Conservation (phyloP, 2,797 vertebrate species). For the Acrossocheilus fasciatus region DNA sequence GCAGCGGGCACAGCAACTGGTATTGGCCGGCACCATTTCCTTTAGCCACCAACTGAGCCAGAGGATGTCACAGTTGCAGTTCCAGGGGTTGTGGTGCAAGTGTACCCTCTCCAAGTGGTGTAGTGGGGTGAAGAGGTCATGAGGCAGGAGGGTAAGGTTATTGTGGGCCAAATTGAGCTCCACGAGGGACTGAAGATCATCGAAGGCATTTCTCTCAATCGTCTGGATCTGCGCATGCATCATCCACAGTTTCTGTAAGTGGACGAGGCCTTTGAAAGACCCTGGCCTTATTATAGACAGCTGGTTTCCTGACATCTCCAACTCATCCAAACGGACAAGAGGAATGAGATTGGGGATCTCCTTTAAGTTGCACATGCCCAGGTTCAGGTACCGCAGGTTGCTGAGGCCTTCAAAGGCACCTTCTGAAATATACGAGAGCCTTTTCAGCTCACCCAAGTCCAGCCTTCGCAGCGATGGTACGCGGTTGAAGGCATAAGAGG, state of each 20-base stretch:
- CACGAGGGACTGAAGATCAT: conserved; percentile 97
- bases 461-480: conserved; percentile 95
- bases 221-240: conserved; percentile 99
- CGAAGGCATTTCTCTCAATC: conserved; percentile 98
- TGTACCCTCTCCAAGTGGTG: conserved; percentile 97
- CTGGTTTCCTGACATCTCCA: conserved; percentile 99
- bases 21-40: conserved; percentile 98
- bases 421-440: conserved; percentile 98
- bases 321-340: conserved; percentile 94
- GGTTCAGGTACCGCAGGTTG: conserved; percentile 98
- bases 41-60: conserved; percentile 99
- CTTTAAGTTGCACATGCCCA: conserved; percentile 99
- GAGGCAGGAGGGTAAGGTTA: conserved; percentile 97
- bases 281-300: conserved; percentile 92
- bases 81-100: conserved; percentile 99
- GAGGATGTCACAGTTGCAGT: conserved; percentile 99
- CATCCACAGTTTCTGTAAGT: conserved; percentile 99
- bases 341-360: conserved; percentile 99
- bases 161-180: conserved; percentile 99
- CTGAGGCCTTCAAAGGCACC: conserved; percentile 99
- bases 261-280: conserved; percentile 97
- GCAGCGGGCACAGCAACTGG: conserved; percentile 97
- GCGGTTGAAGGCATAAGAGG: conserved; percentile 99
- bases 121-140: conserved; percentile 98
- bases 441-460: conserved; percentile 96